Base-by-base conservation (phyloP, 2,888 invertebrate genomes). In the Baccha elongata region DNA sequence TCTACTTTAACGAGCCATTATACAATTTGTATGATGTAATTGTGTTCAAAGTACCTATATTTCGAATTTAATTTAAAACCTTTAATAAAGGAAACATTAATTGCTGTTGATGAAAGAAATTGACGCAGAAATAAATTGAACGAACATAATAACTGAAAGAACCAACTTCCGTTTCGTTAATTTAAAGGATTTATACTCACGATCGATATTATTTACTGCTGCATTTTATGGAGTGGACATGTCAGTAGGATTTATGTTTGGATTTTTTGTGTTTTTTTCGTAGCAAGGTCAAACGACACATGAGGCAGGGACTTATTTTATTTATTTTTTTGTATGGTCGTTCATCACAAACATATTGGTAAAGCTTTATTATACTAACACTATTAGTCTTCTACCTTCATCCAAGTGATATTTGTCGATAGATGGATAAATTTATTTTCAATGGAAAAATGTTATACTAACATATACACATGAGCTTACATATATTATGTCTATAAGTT, bases 371-470 rank as follows among this genome's bases (percentile, higher is more conserved):
- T 6, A 40, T 3, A 3, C 4, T n/a, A 8, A 42, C 2, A 42
- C 1, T n/a, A n/a, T n/a, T n/a, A n/a, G 5, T 3, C 8, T 10
- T 7, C 0, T n/a, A 13, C 35, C 13, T 37, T n/a, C n/a, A 37
- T 8, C 21, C 37, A 21, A 37, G 21, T 21, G 21, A 37, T 35
- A 62, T 53, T 35, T 7, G 26, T 15, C 29, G 10, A 13, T 42
- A 67, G 78, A 72, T 72, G 72, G 78, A 78, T 78, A 23, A 67
- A 73, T 79, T 73, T 72, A 79, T 67, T 73, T 60, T 37, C 48
- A 73, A 73, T 79, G 73, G 48, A 73, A 73, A 73, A 79, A 68
- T 53, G 67, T 42, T 68, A 53, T 35, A 17, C n/a, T 23, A 23
- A 23, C 23, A 23, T n/a, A 23, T 23, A 50, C n/a, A n/a, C n/a